These are phyloP conservation scores for Leptobrachium ailaonicum DNA, from an alignment of 2,113 vertebrate species.

Conservation along the genomic window DNA sequence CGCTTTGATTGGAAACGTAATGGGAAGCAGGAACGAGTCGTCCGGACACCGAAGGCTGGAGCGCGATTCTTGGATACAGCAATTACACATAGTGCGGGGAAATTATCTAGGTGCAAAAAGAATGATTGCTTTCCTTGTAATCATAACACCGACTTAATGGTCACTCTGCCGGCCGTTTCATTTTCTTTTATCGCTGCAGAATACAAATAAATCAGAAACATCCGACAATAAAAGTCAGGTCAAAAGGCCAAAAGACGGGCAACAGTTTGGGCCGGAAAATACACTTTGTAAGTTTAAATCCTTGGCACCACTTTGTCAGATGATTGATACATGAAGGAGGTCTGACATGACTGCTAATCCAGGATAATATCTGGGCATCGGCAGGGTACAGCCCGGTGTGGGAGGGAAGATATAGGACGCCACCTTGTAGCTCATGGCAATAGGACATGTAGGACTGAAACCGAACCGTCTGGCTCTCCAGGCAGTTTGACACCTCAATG, in stretches of 20 bases:
- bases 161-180: constrained; percentile 11
- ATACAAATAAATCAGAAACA: constrained; percentile 38
- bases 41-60: constrained; percentile 16
- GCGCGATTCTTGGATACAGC: constrained; percentile 20
- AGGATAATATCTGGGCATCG: no score
- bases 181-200: constrained; percentile 24
- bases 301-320: no score
- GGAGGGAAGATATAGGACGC: no score
- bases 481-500: no score
- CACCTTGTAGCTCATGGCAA: no score
- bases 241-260: background rate
- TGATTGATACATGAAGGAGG: no score
- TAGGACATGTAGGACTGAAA: no score
- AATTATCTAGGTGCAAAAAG: constrained; percentile 24
- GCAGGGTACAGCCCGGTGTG: no score
- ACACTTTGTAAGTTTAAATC: background rate
- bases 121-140: constrained; percentile 47
- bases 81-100: constrained; percentile 15
- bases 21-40: constrained; percentile 23
- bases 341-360: no score
- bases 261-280: background rate
- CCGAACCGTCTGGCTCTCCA: no score
- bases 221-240: constrained; percentile 17
- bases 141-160: constrained; percentile 37
- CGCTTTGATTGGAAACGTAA: constrained; percentile 46